Conservation (phyloP, 2,888 invertebrate species). For the Chalcosyrphus nemorum region DNA sequence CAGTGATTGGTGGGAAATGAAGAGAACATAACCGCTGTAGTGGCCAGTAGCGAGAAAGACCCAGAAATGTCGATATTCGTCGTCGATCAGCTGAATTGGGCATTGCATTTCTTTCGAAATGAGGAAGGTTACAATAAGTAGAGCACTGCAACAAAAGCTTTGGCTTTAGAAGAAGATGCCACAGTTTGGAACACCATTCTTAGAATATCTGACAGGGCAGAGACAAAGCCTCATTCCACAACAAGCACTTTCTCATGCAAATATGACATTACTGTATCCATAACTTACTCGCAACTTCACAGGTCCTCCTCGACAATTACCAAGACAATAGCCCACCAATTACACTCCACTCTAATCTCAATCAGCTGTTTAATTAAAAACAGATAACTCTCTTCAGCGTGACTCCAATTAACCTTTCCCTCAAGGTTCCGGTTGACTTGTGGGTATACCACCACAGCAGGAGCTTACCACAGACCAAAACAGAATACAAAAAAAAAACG, state of each 20-base stretch:
- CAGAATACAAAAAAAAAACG: slow-evolving; percentile 10
- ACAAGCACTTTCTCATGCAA: background rate
- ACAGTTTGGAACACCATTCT: too few species aligned
- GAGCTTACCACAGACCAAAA: background rate
- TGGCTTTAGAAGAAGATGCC: too few species aligned
- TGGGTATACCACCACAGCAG: slow-evolving; percentile 8
- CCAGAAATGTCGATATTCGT: too few species aligned
- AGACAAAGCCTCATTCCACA: too few species aligned
- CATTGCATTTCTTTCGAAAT: too few species aligned
- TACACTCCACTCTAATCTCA: slow-evolving; percentile 33
- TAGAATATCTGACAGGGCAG: too few species aligned
- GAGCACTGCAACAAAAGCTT: too few species aligned
- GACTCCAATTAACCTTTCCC: slow-evolving; percentile 65
- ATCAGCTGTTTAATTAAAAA: slow-evolving; percentile 62
- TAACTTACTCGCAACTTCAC: background rate
- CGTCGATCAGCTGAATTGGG: too few species aligned
- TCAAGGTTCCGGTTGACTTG: slow-evolving; percentile 53
- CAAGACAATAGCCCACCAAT: slow-evolving; percentile 41
- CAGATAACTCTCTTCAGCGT: slow-evolving; percentile 35
- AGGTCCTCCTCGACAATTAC: background rate
- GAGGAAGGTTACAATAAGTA: too few species aligned
- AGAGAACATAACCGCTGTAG: too few species aligned
- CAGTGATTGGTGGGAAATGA: too few species aligned
- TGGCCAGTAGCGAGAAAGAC: too few species aligned
- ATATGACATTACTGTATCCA: background rate